phyloP scores from a whole-genome alignment of 2,888 invertebrate genomes.

The Troides aeacus region DNA sequence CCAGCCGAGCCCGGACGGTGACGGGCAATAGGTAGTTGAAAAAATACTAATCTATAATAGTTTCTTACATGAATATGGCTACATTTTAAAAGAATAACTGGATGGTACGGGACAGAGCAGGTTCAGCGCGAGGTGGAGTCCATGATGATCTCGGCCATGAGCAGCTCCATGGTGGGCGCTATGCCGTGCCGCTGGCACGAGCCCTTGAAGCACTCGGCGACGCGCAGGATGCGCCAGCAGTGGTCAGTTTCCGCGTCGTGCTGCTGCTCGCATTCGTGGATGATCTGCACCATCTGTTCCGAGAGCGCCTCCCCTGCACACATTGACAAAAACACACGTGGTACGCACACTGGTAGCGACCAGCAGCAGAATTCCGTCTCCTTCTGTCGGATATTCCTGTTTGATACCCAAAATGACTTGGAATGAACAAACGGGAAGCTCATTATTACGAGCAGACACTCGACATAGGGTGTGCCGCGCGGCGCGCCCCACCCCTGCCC shows the following conservation, averaged over 20 bases:
- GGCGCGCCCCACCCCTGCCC: no score
- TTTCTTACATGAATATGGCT: not conserved
- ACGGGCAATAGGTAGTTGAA: not conserved
- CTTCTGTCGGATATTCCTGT: no score
- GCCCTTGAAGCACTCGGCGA: constrained; percentile 65
- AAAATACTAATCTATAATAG: not conserved
- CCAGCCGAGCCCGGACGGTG: not conserved
- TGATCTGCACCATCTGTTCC: constrained; percentile 53
- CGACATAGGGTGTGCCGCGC: no score
- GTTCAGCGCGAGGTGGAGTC: constrained; percentile 48
- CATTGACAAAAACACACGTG: not conserved
- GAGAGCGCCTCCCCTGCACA: constrained; percentile 54
- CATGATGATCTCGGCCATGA: constrained; percentile 67
- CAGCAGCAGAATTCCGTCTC: no score
- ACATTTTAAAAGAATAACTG: not conserved
- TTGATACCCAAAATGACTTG: no score
- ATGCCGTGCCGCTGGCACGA: constrained; percentile 48
- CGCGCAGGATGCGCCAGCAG: constrained; percentile 64
- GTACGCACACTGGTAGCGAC: no score
- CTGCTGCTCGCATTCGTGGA: constrained; percentile 58
- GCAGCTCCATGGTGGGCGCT: constrained; percentile 62
- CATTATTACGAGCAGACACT: no score
- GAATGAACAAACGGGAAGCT: no score
- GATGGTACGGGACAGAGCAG: not conserved
- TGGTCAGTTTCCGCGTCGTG: constrained; percentile 54